phyloP scores from a whole-genome alignment of 2,888 invertebrate genomes.

The Himalopsyche anomala region DNA sequence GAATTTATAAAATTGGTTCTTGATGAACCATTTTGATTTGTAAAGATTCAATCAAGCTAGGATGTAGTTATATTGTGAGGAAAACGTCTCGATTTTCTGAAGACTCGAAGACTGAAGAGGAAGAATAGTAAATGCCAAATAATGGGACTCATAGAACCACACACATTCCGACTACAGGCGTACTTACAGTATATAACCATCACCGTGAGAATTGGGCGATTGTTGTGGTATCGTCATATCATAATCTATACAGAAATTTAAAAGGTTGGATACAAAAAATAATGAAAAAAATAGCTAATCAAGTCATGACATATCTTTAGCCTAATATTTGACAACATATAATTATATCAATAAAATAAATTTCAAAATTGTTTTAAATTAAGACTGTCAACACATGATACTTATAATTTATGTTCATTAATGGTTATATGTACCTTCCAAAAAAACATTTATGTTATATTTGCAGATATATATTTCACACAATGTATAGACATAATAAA shows the following conservation, averaged over 20 bases:
- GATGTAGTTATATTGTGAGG: conserved; percentile 20
- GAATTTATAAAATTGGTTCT: not conserved
- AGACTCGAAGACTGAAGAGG: conserved; percentile 19
- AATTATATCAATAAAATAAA: too few relatives aligned
- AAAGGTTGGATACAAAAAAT: conserved; percentile 45
- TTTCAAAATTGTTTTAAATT: too few relatives aligned
- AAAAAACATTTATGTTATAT: too few relatives aligned
- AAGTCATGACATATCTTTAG: not conserved
- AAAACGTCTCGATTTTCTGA: conserved; percentile 25
- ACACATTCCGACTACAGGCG: conserved; percentile 55
- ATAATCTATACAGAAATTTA: conserved; percentile 64
- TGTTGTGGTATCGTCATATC: conserved; percentile 62
- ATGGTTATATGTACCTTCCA: too few relatives aligned
- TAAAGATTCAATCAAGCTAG: conserved; percentile 12
- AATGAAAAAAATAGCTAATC: conserved; percentile 5
- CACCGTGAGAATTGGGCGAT: conserved; percentile 63
- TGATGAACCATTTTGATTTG: not conserved
- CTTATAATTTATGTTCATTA: too few relatives aligned
- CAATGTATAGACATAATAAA: too few relatives aligned
- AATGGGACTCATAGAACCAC: conserved; percentile 31
- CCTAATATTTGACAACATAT: not conserved
- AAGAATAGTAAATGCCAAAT: conserved; percentile 35
- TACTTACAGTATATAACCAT: conserved; percentile 67
- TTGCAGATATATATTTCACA: too few relatives aligned
- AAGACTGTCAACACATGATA: too few relatives aligned